phyloP scores from a whole-genome alignment of 2,888 invertebrate species.

The Psococerastis gibbosa region DNA sequence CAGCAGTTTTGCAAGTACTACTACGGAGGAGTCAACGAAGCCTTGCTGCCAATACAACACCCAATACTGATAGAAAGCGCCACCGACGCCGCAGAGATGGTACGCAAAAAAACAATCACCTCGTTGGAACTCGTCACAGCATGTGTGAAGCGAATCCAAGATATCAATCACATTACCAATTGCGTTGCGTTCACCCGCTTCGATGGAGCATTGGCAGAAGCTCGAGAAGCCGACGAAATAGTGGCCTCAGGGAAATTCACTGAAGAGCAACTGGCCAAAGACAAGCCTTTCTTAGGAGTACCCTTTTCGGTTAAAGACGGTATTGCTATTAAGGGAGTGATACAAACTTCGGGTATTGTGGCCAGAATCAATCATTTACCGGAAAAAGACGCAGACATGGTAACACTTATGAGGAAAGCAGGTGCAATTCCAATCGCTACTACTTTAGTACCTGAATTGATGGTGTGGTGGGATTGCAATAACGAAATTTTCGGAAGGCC shows the following conservation, averaged over 20 bases:
- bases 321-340: constrained; percentile 47
- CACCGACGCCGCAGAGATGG: too few species aligned
- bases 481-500: constrained; percentile 62
- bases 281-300: constrained; percentile 73
- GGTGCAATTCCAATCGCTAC: constrained; percentile 67
- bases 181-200: constrained; percentile 68
- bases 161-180: constrained; percentile 69
- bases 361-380: constrained; percentile 11
- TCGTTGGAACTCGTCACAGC: too few species aligned
- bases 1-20: too few species aligned
- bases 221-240: constrained; percentile 51
- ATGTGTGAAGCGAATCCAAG: constrained; percentile 59
- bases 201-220: constrained; percentile 59
- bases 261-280: constrained; percentile 38
- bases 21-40: too few species aligned
- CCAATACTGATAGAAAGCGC: too few species aligned
- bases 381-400: constrained; percentile 44
- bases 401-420: constrained; percentile 39
- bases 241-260: constrained; percentile 39
- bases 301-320: constrained; percentile 85
- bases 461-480: constrained; percentile 70
- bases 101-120: too few species aligned
- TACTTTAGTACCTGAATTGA: constrained; percentile 74
- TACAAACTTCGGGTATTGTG: background rate
- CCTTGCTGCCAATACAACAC: too few species aligned